Base-by-base conservation (phyloP, 2,113 vertebrate species). In the Tretioscincus oriximinensis region DNA sequence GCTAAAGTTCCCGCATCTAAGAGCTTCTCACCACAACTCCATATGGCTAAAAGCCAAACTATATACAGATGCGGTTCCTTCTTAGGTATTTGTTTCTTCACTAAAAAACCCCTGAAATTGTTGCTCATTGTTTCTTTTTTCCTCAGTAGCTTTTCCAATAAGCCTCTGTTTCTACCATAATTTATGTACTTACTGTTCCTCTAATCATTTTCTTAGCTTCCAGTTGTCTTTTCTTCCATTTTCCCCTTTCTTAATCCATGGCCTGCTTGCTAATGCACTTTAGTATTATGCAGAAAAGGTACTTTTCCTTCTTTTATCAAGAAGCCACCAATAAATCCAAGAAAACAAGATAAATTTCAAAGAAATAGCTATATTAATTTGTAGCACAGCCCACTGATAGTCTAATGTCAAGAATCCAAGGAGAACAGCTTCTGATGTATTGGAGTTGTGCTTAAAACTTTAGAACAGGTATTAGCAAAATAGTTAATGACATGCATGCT, bases 11-110 rank as follows among this genome's bases (percentile, higher is more conserved):
- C 54, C 76, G 76, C 76, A 54, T 54, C 54, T 82, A 70, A 82
- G 73, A 82, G 80, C 73, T 66, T 81, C 73, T 82, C 70, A 70
- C 73, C 66, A 70, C 65, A 82, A 82, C 76, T 82, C 73, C 80
- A 61, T 70, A 76, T 82, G 80, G 80, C 80, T 49, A 20, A 31
- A 35, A 70, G 80, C 80, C 80, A 82, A 82, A 70, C 41, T 24
- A 68, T 63, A 75, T 58, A 81, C 65, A 82, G 54, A 61, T 47
- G 69, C 66, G 16, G 54, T 63, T 76, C 63, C 28, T 74, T 76
- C 51, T 66, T 54, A 61, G 41, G 6, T 35, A 76, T 70, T 79
- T 61, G 28, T 28, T 76, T 82, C 54, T 61, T 9, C 35, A 28
- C 58, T 76, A 20, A 47, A 73, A 69, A 69, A 54, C 70, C 61